Evolutionary conservation across 2,888 invertebrate genomes (phyloP).

Genomic region (Neuroscelio doddi): DNA sequence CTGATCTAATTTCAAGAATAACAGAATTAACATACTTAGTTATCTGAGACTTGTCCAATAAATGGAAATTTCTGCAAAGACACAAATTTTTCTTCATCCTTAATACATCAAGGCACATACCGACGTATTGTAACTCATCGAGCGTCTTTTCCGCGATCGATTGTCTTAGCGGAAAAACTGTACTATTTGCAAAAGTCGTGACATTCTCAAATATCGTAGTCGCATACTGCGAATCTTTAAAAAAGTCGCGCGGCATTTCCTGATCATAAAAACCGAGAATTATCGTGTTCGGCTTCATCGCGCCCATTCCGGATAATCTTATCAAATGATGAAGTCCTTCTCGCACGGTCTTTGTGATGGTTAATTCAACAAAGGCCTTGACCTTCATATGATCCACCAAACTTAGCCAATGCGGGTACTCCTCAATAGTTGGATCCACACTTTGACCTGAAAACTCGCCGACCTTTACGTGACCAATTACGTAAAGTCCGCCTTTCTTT

Average conservation of each 20-base stretch:
- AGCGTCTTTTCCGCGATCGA: constrained; percentile 71
- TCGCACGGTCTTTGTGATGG: constrained; percentile 87
- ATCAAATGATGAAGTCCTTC: constrained; percentile 94
- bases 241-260: constrained; percentile 83
- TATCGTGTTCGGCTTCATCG: constrained; percentile 99
- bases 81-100: constrained; percentile 96
- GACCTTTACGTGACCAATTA: constrained; percentile 88
- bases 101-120: constrained; percentile 89
- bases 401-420: constrained; percentile 91
- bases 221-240: constrained; percentile 74
- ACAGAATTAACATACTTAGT: constrained; percentile 77
- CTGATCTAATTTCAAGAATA: no score
- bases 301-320: constrained; percentile 94
- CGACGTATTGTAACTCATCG: constrained; percentile 82
- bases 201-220: constrained; percentile 74
- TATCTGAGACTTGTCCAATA: constrained; percentile 84
- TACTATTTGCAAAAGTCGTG: constrained; percentile 66
- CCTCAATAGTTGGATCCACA: constrained; percentile 82
- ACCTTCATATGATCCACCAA: constrained; percentile 96
- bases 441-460: constrained; percentile 74
- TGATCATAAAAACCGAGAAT: constrained; percentile 94
- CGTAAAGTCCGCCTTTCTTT: constrained; percentile 94
- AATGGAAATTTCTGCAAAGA: constrained; percentile 92
- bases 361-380: constrained; percentile 97
- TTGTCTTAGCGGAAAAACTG: constrained; percentile 75